Evolutionary conservation across 2,888 invertebrate species (phyloP).

Genomic region (Drosophila limbata): DNA sequence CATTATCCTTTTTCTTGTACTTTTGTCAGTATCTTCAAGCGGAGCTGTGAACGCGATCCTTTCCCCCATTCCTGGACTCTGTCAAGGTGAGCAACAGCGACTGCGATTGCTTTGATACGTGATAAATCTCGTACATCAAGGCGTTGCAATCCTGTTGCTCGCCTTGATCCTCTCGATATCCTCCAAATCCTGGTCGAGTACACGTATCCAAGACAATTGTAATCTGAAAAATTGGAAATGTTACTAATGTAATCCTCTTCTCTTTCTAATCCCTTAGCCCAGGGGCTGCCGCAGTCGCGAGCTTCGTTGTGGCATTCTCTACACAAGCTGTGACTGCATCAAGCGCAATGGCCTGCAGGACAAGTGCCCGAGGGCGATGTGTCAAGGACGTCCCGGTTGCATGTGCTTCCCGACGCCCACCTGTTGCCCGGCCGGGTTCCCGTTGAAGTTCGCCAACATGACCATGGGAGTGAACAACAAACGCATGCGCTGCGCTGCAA

Average conservation of each 20-base stretch:
- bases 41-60: conserved; percentile 3
- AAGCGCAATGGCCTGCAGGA: conserved; percentile 88
- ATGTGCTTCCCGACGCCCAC: conserved; percentile 85
- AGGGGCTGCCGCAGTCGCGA: conserved; percentile 86
- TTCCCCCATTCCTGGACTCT: background rate
- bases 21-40: conserved; percentile 4
- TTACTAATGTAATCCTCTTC: conserved; percentile 2
- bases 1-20: background rate
- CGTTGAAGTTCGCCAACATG: conserved; percentile 79
- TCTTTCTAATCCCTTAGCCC: conserved; percentile 58
- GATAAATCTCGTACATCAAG: conserved; percentile 63
- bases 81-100: conserved; percentile 76
- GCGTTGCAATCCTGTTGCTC: conserved; percentile 69
- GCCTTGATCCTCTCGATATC: conserved; percentile 59
- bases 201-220: conserved; percentile 34
- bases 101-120: conserved; percentile 74
- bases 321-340: conserved; percentile 87
- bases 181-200: conserved; percentile 11
- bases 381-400: conserved; percentile 86
- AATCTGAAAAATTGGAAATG: background rate
- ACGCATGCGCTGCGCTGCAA: conserved; percentile 74
- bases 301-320: conserved; percentile 86
- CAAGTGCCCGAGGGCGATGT: conserved; percentile 87
- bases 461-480: conserved; percentile 82
- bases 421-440: conserved; percentile 85